Percentiles rank a stretch among this genome's conserved stretches.
Evolutionary conservation across 2,888 invertebrate genomes (phyloP).

Genomic region (Bembecia ichneumoniformis): DNA sequence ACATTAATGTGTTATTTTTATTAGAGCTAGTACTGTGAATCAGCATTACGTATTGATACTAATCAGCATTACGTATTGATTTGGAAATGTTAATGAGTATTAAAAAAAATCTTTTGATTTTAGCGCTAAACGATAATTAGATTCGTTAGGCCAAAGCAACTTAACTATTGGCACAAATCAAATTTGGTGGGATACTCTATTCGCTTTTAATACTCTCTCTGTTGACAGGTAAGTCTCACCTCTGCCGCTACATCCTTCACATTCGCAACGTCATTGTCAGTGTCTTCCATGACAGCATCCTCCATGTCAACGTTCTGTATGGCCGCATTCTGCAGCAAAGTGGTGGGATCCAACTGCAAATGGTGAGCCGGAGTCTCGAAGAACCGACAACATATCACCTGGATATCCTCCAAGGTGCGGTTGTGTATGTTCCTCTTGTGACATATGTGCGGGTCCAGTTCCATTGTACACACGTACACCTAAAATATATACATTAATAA

Average conservation of each 20-base stretch:
- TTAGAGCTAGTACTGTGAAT: too few relatives aligned
- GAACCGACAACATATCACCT: slow-evolving; percentile 79
- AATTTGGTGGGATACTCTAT: too few relatives aligned
- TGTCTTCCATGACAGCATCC: slow-evolving; percentile 74
- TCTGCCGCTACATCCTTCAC: slow-evolving; percentile 26
- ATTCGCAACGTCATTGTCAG: slow-evolving; percentile 77
- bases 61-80: too few relatives aligned
- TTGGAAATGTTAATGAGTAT: too few relatives aligned
- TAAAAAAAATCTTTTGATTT: too few relatives aligned
- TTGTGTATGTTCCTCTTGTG: slow-evolving; percentile 88
- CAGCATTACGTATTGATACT: too few relatives aligned
- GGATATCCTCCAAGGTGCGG: slow-evolving; percentile 83
- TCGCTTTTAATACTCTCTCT: background rate
- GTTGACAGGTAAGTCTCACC: background rate
- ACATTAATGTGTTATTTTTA: too few relatives aligned
- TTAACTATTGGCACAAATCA: too few relatives aligned
- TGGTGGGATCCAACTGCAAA: slow-evolving; percentile 84
- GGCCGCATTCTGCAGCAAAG: slow-evolving; percentile 85
- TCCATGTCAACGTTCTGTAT: slow-evolving; percentile 92
- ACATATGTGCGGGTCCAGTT: slow-evolving; percentile 84
- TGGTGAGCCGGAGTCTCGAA: slow-evolving; percentile 86
- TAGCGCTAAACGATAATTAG: too few relatives aligned
- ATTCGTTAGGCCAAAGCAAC: too few relatives aligned
- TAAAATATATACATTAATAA: slow-evolving; percentile 29
- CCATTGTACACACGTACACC: slow-evolving; percentile 93